A percentile compares a stretch with the other conserved stretches of the same genome.
These are phyloP conservation scores for Sander lucioperca DNA, from an alignment of 2,113 vertebrate genomes.

Conservation along the genomic window DNA sequence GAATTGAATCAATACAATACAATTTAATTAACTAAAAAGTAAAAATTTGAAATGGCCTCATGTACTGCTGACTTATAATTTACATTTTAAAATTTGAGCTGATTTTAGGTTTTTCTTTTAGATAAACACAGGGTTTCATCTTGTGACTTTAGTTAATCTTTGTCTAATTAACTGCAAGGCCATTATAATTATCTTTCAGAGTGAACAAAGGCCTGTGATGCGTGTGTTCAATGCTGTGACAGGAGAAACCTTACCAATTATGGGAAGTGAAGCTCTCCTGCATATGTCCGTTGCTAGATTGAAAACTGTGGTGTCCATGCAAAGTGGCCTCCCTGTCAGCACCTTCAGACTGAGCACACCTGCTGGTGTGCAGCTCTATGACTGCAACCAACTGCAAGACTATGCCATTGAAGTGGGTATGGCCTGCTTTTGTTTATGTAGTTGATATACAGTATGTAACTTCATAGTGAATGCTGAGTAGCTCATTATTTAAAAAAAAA, in stretches of 20 bases:
- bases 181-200: slow-evolving; percentile 60
- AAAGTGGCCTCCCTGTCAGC: slow-evolving; percentile 82
- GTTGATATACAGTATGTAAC: neutral
- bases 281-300: slow-evolving; percentile 75
- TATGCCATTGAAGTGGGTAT: slow-evolving; percentile 80
- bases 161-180: neutral
- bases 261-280: slow-evolving; percentile 71
- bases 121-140: neutral
- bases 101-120: neutral
- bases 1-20: neutral
- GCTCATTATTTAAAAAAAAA: neutral
- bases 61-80: neutral
- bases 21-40: neutral
- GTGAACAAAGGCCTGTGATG: slow-evolving; percentile 81
- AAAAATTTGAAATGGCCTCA: neutral
- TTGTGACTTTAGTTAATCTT: neutral
- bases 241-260: slow-evolving; percentile 77
- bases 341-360: slow-evolving; percentile 82
- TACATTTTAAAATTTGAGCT: neutral
- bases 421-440: neutral
- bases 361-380: slow-evolving; percentile 79
- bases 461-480: neutral
- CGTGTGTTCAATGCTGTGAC: slow-evolving; percentile 83
- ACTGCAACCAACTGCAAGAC: slow-evolving; percentile 83
- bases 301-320: slow-evolving; percentile 77